Percentiles rank a stretch among this genome's conserved stretches.
Conservation (phyloP, 2,888 invertebrate genomes). For the Trileptium ribeirensis region DNA sequence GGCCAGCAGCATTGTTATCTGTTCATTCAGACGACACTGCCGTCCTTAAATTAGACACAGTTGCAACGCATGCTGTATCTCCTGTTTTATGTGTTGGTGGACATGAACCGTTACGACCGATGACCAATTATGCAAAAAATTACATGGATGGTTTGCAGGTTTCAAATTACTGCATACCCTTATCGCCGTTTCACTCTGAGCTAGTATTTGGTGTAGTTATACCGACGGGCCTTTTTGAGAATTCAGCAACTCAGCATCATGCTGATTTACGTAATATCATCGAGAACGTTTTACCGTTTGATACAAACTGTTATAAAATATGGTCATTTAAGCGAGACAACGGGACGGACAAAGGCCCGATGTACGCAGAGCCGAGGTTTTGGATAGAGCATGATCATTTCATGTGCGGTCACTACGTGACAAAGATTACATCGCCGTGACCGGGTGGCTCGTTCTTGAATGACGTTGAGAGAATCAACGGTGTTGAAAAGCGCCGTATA, state of each 20-base stretch:
- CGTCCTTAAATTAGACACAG: background rate
- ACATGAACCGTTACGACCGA: background rate
- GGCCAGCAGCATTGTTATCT: too few species aligned
- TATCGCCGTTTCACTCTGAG: background rate
- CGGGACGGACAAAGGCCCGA: background rate
- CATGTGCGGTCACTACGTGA: background rate
- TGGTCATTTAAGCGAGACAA: background rate
- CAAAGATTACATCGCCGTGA: background rate
- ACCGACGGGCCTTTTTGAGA: background rate
- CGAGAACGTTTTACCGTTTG: too few species aligned
- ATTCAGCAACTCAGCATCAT: background rate
- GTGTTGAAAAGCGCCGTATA: background rate
- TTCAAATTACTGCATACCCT: background rate
- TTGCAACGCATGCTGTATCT: background rate
- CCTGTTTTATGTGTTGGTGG: background rate
- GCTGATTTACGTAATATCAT: background rate
- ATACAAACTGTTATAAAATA: background rate
- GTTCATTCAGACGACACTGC: background rate
- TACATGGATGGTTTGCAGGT: background rate
- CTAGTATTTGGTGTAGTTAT: background rate
- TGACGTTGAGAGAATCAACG: background rate
- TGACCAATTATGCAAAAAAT: background rate
- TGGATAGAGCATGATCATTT: background rate
- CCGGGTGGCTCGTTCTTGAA: background rate
- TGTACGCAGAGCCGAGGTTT: background rate